Evolutionary conservation across 2,797 vertebrate genomes (phyloP), one percentile per base, ranked within the genome.

Genomic region (Phrynocephalus forsythii): DNA sequence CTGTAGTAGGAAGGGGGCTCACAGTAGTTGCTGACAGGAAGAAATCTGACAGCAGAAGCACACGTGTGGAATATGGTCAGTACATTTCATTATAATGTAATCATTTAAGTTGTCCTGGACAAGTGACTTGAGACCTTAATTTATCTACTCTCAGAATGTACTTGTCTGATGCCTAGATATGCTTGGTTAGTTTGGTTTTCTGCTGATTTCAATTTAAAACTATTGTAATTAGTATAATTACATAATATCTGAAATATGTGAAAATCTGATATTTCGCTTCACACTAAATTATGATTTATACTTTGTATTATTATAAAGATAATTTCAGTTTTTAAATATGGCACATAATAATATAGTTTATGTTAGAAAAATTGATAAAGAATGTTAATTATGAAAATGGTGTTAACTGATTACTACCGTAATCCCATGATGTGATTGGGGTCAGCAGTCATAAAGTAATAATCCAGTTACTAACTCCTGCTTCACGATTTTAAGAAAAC

Each of bases 181-280:
- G 4, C 1, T 26, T 86, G 84, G 20, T 84, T 88, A 73, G 7
- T 76, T 86, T 89, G 91, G 52, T 18, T 60, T 79, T 90, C 88
- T 88, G 1, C 88, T 87, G 2, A 30, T 5, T 89, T 4, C 71
- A 44, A 79, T 91, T 72, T 79, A 63, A 90, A 67, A 72, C 16
- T 13, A 88, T 84, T 88, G 82, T 88, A 91, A 85, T 86, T 90
- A 85, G 2, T 80, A 52, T 82, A 13, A 56, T 56, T 56, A 56
- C 52, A 56, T 56, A 13, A 13, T 56, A 56, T 56, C 52, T 56
- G 52, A 56, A 56, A 56, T 13, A 56, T 56, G 52, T 56, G 10
- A 56, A 56, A 56, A 56, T 13, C 9, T 56, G 52, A 82, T 28
- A 33, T 81, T 91, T 86, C 48, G 24, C 69, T 83, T 90, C 71